Conservation (phyloP, 2,113 vertebrate genomes). For the Eptesicus fuscus region DNA sequence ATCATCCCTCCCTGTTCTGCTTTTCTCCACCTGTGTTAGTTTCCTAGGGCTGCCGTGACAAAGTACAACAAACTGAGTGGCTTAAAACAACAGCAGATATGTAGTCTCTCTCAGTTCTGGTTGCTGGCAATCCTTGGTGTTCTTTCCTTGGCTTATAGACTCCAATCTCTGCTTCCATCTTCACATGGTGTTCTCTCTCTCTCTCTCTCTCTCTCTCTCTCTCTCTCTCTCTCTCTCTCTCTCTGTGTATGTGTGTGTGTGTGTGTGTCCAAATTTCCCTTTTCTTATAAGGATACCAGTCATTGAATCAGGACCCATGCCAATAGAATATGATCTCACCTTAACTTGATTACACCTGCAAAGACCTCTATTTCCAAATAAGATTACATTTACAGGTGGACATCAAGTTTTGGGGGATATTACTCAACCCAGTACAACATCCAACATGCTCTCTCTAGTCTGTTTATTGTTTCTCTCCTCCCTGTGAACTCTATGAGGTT, state of each 20-base stretch:
- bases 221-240: no score
- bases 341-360: slow-evolving; percentile 12
- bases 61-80: background rate
- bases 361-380: slow-evolving; percentile 19
- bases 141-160: background rate
- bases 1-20: background rate
- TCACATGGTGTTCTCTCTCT: background rate
- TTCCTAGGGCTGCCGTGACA: background rate
- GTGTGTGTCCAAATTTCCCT: background rate
- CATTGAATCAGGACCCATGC: background rate
- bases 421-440: background rate
- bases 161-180: background rate
- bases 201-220: no score
- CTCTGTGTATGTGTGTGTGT: background rate
- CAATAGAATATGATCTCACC: background rate
- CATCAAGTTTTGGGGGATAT: background rate
- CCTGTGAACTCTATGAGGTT: background rate
- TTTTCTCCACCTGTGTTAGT: background rate
- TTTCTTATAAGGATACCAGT: background rate
- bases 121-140: background rate
- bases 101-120: background rate
- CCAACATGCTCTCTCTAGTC: background rate
- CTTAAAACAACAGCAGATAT: background rate
- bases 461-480: background rate
- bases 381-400: background rate